Evolutionary conservation across 2,888 invertebrate genomes (phyloP).

Genomic region (Drosophila greeni): DNA sequence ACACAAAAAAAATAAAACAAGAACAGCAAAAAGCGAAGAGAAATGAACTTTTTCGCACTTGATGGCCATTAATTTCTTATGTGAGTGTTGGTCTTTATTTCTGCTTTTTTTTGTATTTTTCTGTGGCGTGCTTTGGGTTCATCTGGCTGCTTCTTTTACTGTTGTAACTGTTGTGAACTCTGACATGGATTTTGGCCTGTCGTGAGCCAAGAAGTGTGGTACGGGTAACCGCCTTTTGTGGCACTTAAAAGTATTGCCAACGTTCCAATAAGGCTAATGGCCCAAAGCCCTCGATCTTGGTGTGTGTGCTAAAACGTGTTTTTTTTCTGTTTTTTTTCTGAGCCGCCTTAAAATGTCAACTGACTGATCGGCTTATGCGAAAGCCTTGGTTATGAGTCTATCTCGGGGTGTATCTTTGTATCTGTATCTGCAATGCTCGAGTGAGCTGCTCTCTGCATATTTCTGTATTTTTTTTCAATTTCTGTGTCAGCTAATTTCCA

Average conservation of each 20-base stretch:
- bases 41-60: slow-evolving; percentile 60
- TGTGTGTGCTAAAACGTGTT: slow-evolving; percentile 22
- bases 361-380: slow-evolving; percentile 42
- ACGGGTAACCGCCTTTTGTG: not conserved
- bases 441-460: slow-evolving; percentile 10
- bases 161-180: slow-evolving; percentile 38
- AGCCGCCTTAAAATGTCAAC: slow-evolving; percentile 36
- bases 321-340: slow-evolving; percentile 19
- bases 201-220: slow-evolving; percentile 30
- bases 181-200: slow-evolving; percentile 39
- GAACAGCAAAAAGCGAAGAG: slow-evolving; percentile 10
- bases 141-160: slow-evolving; percentile 23
- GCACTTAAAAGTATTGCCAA: slow-evolving; percentile 18
- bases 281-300: slow-evolving; percentile 13
- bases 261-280: slow-evolving; percentile 37
- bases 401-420: slow-evolving; percentile 13
- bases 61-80: slow-evolving; percentile 59
- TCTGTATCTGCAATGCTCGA: slow-evolving; percentile 38
- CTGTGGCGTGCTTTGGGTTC: slow-evolving; percentile 54
- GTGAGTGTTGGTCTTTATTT: slow-evolving; percentile 15
- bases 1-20: not conserved
- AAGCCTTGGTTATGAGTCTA: slow-evolving; percentile 36
- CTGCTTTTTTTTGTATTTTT: slow-evolving; percentile 1
- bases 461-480: slow-evolving; percentile 18
- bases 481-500: slow-evolving; percentile 48